A percentile compares a stretch with the other conserved stretches of the same genome.
Evolutionary conservation across 2,113 vertebrate species (phyloP).

Genomic region (Pogona vitticeps): DNA sequence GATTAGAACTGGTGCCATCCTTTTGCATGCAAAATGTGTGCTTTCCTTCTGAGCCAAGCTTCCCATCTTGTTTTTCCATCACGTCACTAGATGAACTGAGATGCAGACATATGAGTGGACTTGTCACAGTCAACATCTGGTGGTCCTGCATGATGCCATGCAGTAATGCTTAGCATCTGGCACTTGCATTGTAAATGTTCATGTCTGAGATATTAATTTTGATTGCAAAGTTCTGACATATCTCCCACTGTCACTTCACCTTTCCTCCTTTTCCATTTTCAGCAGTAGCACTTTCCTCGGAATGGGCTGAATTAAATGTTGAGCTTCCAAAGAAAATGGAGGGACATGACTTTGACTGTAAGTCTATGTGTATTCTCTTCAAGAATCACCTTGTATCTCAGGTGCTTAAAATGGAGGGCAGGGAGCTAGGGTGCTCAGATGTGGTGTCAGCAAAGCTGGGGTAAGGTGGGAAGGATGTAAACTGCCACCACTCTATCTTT

Average conservation of each 20-base stretch:
- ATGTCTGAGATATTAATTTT: not conserved
- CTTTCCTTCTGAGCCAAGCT: not conserved
- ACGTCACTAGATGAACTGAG: not conserved
- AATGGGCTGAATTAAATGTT: not conserved
- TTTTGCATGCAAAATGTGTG: no score
- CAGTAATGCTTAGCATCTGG: not conserved
- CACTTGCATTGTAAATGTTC: not conserved
- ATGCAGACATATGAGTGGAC: not conserved
- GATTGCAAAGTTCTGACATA: not conserved
- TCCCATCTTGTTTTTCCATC: not conserved
- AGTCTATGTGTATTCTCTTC: not conserved
- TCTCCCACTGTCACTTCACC: not conserved
- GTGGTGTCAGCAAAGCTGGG: not conserved
- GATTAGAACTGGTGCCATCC: not conserved
- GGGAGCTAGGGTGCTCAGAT: not conserved
- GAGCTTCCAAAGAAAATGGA: no score
- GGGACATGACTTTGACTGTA: not conserved
- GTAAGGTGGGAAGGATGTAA: no score
- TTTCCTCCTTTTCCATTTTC: not conserved
- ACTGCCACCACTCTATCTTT: not conserved
- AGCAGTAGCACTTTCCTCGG: slow-evolving; percentile 4
- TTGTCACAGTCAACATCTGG: not conserved
- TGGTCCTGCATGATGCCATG: not conserved
- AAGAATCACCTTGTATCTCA: not conserved
- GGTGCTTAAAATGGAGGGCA: not conserved